These are phyloP conservation scores for Tyrophagus putrescentiae DNA, from an alignment of 1,140 invertebrate species.

Conservation along the genomic window DNA sequence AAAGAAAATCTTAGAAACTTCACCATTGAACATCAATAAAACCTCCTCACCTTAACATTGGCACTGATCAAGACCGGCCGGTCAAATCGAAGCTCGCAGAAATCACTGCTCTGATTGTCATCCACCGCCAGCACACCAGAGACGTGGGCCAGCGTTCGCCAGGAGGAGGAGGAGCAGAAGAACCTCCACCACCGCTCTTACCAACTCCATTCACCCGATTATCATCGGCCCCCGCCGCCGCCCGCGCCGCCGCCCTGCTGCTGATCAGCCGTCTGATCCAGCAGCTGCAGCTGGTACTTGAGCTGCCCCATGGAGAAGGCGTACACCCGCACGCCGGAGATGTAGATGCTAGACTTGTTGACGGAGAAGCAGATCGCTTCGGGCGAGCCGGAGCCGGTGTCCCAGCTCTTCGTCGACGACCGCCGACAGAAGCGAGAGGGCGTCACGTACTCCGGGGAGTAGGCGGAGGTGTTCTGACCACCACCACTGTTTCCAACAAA, in stretches of 20 bases:
- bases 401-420: conserved; percentile 79
- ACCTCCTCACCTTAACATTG: conserved; percentile 24
- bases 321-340: conserved; percentile 77
- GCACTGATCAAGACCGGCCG: conserved; percentile 69
- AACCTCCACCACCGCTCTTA: no score
- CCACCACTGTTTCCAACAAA: not conserved
- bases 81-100: conserved; percentile 79
- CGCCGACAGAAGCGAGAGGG: conserved; percentile 76
- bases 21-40: conserved; percentile 1
- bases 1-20: not conserved
- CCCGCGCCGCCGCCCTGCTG: not conserved
- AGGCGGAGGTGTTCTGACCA: not conserved
- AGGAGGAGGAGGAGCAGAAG: no score
- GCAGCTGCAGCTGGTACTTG: conserved; percentile 68
- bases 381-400: conserved; percentile 86
- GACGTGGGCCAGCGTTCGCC: conserved; percentile 56
- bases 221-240: not conserved
- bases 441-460: conserved; percentile 56
- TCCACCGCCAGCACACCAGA: conserved; percentile 57
- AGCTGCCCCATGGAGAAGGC: conserved; percentile 59
- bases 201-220: not conserved
- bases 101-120: conserved; percentile 46
- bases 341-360: conserved; percentile 67
- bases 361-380: conserved; percentile 92
- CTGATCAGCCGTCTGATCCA: conserved; percentile 42